Base-by-base conservation (phyloP, 23 tunicate species). In the Ciona savignyi region DNA sequence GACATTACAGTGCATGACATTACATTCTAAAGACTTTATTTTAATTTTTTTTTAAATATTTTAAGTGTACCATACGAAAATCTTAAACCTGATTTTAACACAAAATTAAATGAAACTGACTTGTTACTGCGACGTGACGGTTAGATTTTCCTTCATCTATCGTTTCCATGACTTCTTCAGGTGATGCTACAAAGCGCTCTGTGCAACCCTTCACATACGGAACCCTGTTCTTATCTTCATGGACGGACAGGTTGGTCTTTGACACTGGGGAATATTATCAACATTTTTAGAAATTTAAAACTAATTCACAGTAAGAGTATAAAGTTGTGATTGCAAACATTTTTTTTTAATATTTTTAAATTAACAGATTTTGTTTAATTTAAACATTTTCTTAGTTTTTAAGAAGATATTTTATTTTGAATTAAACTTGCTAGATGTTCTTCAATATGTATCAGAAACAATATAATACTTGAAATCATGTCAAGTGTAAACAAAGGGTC, bases 191-290 rank as follows among this genome's bases (percentile, higher is more conserved):
- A 70, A 95, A 95, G 15, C 99, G 68, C 72, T 95, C 99, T 1
- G 99, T 95, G 74, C 93, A 85, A 0, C 99, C 99, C 71, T 89
- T 95, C 66, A 95, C 99, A 70, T 95, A 95, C 21, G 99, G 99
- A 42, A 95, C 99, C 32, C 96, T 69, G 64, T 95, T 95, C 63
- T 84, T 91, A 62, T 95, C 99, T 60, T 95, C 99, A 64, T 95
- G 99, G 27, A 95, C 99, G 29, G 99, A 91, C 4, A 95, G 79
- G 51, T 95, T 95, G 22, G 93, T 81, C 68, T 95, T 95, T 20
- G 96, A 74, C 29, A 83, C 92, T 91, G n/a, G n/a, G n/a, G n/a
- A n/a, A n/a, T n/a, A n/a, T n/a, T n/a, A n/a, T n/a, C n/a, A n/a
- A n/a, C n/a, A n/a, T n/a, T n/a, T n/a, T n/a, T n/a, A n/a, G n/a